Evolutionary conservation across 2,888 invertebrate genomes (phyloP).

Genomic region (Papilio protenor): DNA sequence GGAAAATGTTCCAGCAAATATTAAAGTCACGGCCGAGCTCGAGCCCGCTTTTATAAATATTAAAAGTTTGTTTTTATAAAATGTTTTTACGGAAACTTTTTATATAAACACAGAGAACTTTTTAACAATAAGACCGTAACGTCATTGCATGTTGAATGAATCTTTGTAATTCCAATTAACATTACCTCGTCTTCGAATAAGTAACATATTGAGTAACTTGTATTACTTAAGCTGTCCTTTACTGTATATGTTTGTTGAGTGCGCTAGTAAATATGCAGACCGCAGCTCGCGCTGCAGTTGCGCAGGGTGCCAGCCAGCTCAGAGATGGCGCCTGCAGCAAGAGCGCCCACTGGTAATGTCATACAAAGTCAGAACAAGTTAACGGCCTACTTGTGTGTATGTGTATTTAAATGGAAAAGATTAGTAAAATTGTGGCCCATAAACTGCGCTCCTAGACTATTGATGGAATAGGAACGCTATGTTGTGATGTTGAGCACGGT

Average conservation of each 20-base stretch:
- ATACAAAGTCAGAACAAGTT: conserved; percentile 1
- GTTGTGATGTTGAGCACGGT: no score
- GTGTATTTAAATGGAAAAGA: conserved; percentile 9
- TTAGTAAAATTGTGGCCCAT: conserved; percentile 16
- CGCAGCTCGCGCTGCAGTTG: no score
- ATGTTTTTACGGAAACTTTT: not conserved
- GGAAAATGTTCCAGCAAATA: not conserved
- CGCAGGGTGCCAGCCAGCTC: no score
- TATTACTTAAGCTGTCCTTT: no score
- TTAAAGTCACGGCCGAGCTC: not conserved
- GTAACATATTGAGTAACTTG: no score
- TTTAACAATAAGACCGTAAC: not conserved
- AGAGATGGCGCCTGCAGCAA: no score
- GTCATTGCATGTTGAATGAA: not conserved
- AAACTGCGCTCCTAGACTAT: conserved; percentile 6
- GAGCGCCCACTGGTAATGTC: no score
- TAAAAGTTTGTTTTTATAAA: not conserved
- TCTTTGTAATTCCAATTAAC: not conserved
- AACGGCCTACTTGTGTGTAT: not conserved
- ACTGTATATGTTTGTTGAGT: no score
- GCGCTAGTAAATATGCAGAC: no score
- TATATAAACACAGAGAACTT: not conserved
- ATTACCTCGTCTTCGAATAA: not conserved
- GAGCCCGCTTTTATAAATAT: not conserved
- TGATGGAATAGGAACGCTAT: not conserved